Evolutionary conservation across 2,797 vertebrate genomes (phyloP).

Genomic region (Diceros bicornis): DNA sequence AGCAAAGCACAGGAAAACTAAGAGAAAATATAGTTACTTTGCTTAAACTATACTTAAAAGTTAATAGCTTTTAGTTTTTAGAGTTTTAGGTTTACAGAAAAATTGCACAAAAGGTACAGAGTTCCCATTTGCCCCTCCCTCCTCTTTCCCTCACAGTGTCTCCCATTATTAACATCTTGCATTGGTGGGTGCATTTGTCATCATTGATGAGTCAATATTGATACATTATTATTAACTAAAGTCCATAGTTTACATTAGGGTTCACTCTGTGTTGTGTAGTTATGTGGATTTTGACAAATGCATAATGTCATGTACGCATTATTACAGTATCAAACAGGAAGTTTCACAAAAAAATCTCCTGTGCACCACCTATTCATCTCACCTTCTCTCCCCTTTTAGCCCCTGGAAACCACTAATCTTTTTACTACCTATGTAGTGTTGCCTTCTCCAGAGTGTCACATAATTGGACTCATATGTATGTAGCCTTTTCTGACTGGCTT

Average conservation of each 20-base stretch:
- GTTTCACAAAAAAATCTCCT: background rate
- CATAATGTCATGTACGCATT: background rate
- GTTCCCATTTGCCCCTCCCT: background rate
- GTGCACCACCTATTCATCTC: background rate
- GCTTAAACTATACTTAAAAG: background rate
- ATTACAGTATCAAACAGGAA: background rate
- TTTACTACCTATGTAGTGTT: background rate
- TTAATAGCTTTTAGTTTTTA: background rate
- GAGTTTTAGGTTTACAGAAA: background rate
- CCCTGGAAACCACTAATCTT: background rate
- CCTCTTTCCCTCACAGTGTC: background rate
- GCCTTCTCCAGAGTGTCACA: background rate
- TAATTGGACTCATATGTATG: background rate
- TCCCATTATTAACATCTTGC: background rate
- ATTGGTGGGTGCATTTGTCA: background rate
- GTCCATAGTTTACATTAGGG: background rate
- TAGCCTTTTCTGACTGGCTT: background rate
- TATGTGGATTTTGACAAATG: background rate
- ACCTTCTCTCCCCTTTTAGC: fast-evolving
- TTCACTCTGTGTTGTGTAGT: background rate
- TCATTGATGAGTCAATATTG: background rate
- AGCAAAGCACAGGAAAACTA: background rate
- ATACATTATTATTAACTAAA: background rate
- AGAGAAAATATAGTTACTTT: background rate
- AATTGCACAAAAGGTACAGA: background rate